These are phyloP conservation scores for Andrena dorsata DNA, from an alignment of 2,888 invertebrate genomes.

Conservation along the genomic window DNA sequence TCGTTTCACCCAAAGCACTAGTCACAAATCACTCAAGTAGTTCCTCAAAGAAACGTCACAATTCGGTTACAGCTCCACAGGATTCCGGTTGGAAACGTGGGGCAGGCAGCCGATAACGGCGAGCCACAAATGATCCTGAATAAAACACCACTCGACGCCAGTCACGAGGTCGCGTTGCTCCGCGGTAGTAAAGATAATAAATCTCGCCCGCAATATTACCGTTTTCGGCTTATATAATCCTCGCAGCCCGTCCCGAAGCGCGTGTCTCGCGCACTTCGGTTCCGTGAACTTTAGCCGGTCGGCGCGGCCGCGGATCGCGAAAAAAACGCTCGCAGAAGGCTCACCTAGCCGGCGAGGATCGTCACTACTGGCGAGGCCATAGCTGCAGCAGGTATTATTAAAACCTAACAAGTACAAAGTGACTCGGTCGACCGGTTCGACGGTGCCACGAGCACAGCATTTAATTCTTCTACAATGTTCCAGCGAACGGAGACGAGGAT, in stretches of 20 bases:
- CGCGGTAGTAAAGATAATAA: slow-evolving; percentile 10
- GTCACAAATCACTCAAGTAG: not conserved
- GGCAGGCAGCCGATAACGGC: not conserved
- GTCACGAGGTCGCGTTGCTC: not conserved
- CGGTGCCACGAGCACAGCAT: slow-evolving; percentile 73
- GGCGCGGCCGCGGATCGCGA: slow-evolving; percentile 11
- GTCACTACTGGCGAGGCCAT: slow-evolving; percentile 62
- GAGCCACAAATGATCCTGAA: no score
- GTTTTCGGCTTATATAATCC: slow-evolving; percentile 36
- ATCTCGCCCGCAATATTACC: not conserved
- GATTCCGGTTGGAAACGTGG: not conserved
- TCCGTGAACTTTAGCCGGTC: slow-evolving; percentile 31
- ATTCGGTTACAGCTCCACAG: not conserved
- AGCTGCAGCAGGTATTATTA: slow-evolving; percentile 73
- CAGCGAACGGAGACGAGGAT: slow-evolving; percentile 51
- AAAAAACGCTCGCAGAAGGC: slow-evolving; percentile 32
- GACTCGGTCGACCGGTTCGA: slow-evolving; percentile 74
- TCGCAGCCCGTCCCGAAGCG: not conserved
- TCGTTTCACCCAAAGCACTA: not conserved
- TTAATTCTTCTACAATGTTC: slow-evolving; percentile 75
- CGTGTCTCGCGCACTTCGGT: not conserved
- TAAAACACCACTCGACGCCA: not conserved
- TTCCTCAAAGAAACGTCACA: not conserved
- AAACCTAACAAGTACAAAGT: slow-evolving; percentile 76
- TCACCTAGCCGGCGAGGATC: slow-evolving; percentile 64